These are phyloP conservation scores for Daubentonia madagascariensis DNA, from an alignment of 2,113 vertebrate species.

Conservation along the genomic window DNA sequence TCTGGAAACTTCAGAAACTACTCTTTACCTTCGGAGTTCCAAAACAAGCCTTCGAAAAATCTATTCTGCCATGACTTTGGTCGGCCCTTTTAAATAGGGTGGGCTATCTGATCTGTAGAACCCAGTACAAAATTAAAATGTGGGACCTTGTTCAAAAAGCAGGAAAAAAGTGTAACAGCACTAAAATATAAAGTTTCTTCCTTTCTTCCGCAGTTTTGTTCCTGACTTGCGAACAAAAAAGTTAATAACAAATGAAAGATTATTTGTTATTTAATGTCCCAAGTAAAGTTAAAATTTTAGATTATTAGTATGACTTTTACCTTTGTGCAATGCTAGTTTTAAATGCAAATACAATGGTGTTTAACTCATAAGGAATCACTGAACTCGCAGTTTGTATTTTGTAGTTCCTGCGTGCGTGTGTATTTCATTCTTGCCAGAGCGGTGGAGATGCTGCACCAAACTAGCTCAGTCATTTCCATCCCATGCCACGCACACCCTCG, in stretches of 20 bases:
- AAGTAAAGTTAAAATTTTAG: neutral
- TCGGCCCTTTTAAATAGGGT: neutral
- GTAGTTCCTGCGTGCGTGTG: rapidly evolving
- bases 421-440: neutral
- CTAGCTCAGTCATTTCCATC: rapidly evolving
- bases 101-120: neutral
- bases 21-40: neutral
- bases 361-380: neutral
- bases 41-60: neutral
- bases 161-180: too few species aligned
- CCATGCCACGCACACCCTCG: rapidly evolving
- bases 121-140: rapidly evolving
- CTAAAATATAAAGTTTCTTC: neutral
- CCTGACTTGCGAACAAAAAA: too few species aligned
- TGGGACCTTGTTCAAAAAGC: rapidly evolving
- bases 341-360: neutral
- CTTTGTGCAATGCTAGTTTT: neutral
- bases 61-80: neutral
- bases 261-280: neutral
- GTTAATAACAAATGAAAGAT: too few species aligned
- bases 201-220: neutral
- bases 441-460: neutral
- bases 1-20: neutral
- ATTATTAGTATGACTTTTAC: neutral
- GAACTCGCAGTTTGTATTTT: neutral